Percentiles rank a stretch among this genome's conserved stretches.
Conservation (phyloP, 2,113 vertebrate species). For the Microcebus lehilahytsara region DNA sequence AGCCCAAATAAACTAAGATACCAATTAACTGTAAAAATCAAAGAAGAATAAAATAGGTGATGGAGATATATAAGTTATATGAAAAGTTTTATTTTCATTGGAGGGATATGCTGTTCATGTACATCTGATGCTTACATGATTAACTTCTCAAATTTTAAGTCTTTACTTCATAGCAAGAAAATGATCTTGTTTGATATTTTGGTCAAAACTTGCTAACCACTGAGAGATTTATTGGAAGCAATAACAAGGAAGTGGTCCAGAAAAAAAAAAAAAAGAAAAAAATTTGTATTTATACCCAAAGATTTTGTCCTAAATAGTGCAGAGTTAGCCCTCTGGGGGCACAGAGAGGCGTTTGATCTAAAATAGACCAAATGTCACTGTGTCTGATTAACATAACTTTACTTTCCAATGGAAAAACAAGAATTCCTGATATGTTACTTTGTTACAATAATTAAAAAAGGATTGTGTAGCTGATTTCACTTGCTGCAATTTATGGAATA, state of each 20-base stretch:
- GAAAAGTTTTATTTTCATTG: constrained; percentile 16
- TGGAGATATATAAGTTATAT: not conserved
- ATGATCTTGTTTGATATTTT: constrained; percentile 25
- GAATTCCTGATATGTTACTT: constrained; percentile 77
- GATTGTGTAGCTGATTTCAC: constrained; percentile 70
- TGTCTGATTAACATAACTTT: constrained; percentile 75
- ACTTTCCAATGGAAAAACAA: constrained; percentile 68
- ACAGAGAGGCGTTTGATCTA: constrained; percentile 75
- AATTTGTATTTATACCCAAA: constrained; percentile 59
- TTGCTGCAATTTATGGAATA: constrained; percentile 66
- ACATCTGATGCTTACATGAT: not conserved
- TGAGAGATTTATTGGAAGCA: constrained; percentile 41
- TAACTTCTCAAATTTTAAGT: constrained; percentile 32
- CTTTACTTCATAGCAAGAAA: not conserved
- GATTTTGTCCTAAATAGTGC: constrained; percentile 64
- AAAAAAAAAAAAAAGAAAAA: not conserved
- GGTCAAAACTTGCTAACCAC: constrained; percentile 25
- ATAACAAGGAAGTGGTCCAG: constrained; percentile 53
- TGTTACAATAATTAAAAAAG: constrained; percentile 81
- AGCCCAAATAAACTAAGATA: not conserved
- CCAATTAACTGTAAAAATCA: constrained; percentile 8
- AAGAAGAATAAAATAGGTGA: not conserved
- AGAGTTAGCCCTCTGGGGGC: constrained; percentile 50
- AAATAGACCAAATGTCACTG: constrained; percentile 71
- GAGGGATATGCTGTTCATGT: not conserved